Conservation (phyloP, 53 echinoderm and acorn worm species). For the Holothuria scabra region DNA sequence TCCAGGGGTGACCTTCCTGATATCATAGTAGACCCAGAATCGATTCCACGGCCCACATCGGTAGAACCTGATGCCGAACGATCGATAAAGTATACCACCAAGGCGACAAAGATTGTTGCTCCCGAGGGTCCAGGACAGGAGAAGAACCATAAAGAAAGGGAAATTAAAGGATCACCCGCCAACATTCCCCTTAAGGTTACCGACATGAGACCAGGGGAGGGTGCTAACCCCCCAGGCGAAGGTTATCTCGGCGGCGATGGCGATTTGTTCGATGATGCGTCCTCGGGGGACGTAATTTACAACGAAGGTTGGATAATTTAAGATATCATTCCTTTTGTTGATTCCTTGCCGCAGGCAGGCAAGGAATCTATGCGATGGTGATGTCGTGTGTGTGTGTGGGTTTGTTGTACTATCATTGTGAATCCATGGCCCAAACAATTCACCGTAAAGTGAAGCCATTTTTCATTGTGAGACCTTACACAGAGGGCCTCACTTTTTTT, state of each 20-base stretch:
- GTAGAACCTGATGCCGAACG: neutral
- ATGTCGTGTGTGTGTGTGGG: too few relatives aligned
- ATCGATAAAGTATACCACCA: neutral
- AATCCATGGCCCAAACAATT: too few relatives aligned
- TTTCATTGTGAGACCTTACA: too few relatives aligned
- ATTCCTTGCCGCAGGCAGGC: too few relatives aligned
- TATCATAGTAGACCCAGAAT: neutral
- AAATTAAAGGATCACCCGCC: slow-evolving; percentile 7
- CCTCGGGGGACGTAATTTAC: slow-evolving; percentile 5
- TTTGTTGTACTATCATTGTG: too few relatives aligned
- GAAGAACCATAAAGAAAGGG: neutral
- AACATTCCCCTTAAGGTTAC: neutral
- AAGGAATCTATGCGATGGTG: too few relatives aligned
- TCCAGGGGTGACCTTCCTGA: slow-evolving; percentile 10
- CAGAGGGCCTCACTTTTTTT: too few relatives aligned
- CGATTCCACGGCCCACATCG: neutral
- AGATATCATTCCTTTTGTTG: too few relatives aligned
- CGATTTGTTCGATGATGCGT: slow-evolving; percentile 1
- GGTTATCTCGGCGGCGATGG: neutral
- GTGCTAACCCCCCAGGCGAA: neutral
- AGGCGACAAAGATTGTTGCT: neutral
- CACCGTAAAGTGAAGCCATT: too few relatives aligned
- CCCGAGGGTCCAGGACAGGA: neutral
- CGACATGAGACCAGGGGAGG: neutral
- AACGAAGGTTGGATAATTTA: slow-evolving; percentile 15